Evolutionary conservation across 2,888 invertebrate species (phyloP), one percentile per base, ranked within the genome.

Genomic region (Sphaeridia pumilis): DNA sequence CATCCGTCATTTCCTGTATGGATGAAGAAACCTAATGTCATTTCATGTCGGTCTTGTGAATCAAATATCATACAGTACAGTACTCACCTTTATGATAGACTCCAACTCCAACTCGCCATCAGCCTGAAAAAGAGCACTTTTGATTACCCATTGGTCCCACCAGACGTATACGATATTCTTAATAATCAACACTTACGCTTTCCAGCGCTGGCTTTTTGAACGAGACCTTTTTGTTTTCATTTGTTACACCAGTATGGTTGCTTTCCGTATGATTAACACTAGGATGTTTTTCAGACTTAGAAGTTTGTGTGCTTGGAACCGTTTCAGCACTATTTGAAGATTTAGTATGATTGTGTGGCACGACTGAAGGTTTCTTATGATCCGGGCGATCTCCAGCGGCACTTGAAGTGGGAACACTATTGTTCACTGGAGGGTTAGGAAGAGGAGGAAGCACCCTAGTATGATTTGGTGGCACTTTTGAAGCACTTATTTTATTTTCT

Each of bases 51-150:
- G n/a, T n/a, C n/a, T n/a, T n/a, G n/a, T n/a, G n/a, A n/a, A n/a
- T n/a, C n/a, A n/a, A n/a, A n/a, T n/a, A n/a, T n/a, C n/a, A n/a
- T n/a, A n/a, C n/a, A n/a, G n/a, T n/a, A n/a, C n/a, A n/a, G n/a
- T n/a, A 27, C 44, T 31, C 60, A 64, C 64, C 64, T 59, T 62
- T 47, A 65, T 52, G 54, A 65, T 65, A 50, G 59, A 62, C 55
- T 65, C 65, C 58, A 65, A 58, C 57, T 63, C 63, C 50, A 61
- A 52, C 54, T 60, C 59, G 54, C 63, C 63, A 52, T 65, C 65
- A 55, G 56, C 60, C 62, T 63, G 53, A 7, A 58, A n/a, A n/a
- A n/a, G n/a, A n/a, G n/a, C n/a, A n/a, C n/a, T n/a, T n/a, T n/a
- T n/a, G n/a, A n/a, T n/a, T n/a, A n/a, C n/a, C n/a, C n/a, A n/a